phyloP scores from a whole-genome alignment of 1,140 invertebrate genomes.

The Rhagoletis pomonella region DNA sequence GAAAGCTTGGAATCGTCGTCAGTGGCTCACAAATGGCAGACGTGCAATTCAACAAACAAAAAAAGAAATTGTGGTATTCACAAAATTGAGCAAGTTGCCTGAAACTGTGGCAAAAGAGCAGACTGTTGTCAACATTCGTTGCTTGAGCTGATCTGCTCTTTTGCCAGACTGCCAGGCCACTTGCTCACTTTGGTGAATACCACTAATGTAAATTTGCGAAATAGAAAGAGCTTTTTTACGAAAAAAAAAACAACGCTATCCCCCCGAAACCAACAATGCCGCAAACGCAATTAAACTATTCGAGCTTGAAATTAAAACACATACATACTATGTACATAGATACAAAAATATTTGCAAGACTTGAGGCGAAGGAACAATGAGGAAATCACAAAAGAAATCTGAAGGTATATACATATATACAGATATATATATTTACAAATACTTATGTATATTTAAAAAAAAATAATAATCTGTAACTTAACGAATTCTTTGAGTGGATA shows the following conservation, averaged over 20 bases:
- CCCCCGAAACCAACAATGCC: neutral
- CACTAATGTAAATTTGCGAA: no score
- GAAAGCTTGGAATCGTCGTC: neutral
- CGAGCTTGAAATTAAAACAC: constrained; percentile 31
- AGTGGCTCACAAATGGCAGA: neutral
- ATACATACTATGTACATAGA: no score
- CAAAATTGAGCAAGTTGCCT: neutral
- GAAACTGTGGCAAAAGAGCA: no score
- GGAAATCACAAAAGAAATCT: neutral
- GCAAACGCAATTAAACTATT: neutral
- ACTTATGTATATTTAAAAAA: neutral
- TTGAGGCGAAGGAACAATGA: neutral
- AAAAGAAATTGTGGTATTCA: neutral
- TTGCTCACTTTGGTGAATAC: no score
- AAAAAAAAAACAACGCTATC: neutral
- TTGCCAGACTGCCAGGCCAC: no score
- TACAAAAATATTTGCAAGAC: neutral
- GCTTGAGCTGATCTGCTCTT: no score
- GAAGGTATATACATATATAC: neutral
- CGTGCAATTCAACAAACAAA: neutral
- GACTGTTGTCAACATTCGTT: no score
- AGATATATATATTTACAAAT: neutral
- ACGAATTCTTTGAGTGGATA: no score
- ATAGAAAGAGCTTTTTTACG: neutral
- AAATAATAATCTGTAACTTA: no score